Conservation (phyloP, 2,113 vertebrate genomes). For the Australoheros scitulus region DNA sequence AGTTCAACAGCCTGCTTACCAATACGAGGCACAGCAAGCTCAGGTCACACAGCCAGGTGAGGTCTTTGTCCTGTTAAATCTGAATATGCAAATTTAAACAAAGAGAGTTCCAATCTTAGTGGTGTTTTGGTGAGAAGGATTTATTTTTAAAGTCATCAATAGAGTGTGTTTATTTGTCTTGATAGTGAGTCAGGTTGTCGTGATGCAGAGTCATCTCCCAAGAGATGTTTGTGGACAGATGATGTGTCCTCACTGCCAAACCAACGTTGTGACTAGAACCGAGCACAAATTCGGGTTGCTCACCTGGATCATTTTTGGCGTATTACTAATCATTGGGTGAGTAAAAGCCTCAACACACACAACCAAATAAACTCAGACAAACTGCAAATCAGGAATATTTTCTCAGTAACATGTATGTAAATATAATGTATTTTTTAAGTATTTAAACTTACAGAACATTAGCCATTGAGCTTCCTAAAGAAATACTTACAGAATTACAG, state of each 20-base stretch:
- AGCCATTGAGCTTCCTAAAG: too few species aligned
- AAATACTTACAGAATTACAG: too few species aligned
- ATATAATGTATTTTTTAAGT: too few species aligned
- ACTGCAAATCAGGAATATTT: not conserved
- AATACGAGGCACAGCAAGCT: not conserved
- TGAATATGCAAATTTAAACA: not conserved
- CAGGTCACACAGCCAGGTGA: not conserved
- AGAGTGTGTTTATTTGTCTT: not conserved
- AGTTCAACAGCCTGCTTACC: not conserved
- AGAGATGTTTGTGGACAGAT: conserved; percentile 42
- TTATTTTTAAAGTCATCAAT: not conserved
- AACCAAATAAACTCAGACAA: not conserved
- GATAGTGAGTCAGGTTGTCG: conserved; percentile 47
- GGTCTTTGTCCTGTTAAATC: not conserved
- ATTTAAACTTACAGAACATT: too few species aligned
- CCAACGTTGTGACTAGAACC: conserved; percentile 23
- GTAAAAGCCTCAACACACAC: conserved; percentile 13
- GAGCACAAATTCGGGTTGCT: conserved; percentile 38
- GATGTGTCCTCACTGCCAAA: conserved; percentile 63
- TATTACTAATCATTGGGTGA: conserved; percentile 32
- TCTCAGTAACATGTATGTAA: not conserved
- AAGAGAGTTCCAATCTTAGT: not conserved
- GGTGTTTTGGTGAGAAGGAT: not conserved
- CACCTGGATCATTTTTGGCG: conserved; percentile 58
- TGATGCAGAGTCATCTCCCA: conserved; percentile 19